phyloP scores from a whole-genome alignment of 2,888 invertebrate genomes.

The Drosophila mimica region DNA sequence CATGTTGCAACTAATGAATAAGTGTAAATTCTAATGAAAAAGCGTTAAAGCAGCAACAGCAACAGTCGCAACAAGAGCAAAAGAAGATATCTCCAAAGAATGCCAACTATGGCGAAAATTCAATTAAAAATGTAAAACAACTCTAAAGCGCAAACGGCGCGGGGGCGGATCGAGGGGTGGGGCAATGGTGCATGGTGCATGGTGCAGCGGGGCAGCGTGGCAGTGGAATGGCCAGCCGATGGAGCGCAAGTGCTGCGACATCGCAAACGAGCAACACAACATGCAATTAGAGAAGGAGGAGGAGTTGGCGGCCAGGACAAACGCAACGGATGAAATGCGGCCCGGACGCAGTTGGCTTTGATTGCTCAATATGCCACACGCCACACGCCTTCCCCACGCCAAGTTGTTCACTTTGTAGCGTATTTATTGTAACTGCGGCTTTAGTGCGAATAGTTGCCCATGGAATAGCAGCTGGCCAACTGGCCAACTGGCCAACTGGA shows the following conservation, averaged over 20 bases:
- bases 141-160: conserved; percentile 64
- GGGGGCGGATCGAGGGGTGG: conserved; percentile 8
- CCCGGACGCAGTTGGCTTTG: conserved; percentile 75
- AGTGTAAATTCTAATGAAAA: conserved; percentile 79
- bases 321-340: conserved; percentile 22
- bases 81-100: conserved; percentile 49
- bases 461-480: conserved; percentile 20
- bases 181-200: not conserved
- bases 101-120: conserved; percentile 79
- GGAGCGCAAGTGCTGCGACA: conserved; percentile 64
- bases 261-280: conserved; percentile 75
- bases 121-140: conserved; percentile 81
- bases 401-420: conserved; percentile 5
- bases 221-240: conserved; percentile 47
- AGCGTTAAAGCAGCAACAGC: conserved; percentile 62
- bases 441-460: conserved; percentile 72
- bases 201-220: not conserved
- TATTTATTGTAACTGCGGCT: conserved; percentile 71
- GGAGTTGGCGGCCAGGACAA: conserved; percentile 3
- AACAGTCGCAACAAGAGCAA: conserved; percentile 30
- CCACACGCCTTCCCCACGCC: not conserved
- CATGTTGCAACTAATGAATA: conserved; percentile 78
- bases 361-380: conserved; percentile 69
- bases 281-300: conserved; percentile 69
- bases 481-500: conserved; percentile 14